Conservation (phyloP, 2,888 invertebrate species). For the Drosophila sordidula region DNA sequence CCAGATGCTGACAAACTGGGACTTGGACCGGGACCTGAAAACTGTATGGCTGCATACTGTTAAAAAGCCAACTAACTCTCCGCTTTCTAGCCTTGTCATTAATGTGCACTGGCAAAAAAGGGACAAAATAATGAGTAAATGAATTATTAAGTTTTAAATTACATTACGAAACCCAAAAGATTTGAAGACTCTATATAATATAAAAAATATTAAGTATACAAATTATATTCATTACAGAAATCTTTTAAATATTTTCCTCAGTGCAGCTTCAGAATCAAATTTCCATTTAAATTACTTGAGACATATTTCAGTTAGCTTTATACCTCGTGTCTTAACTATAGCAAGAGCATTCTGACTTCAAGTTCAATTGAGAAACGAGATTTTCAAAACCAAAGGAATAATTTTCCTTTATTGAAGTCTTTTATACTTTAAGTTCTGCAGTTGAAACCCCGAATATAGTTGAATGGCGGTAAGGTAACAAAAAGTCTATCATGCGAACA, state of each 20-base stretch:
- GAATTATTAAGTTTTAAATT: background rate
- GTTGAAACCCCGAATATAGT: background rate
- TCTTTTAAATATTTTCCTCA: background rate
- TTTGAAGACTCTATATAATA: no score
- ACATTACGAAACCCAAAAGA: no score
- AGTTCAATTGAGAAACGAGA: background rate
- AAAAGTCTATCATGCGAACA: background rate
- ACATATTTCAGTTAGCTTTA: slow-evolving; percentile 29
- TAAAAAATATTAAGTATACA: no score
- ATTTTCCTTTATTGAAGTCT: background rate
- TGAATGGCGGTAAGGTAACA: no score
- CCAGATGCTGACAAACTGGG: slow-evolving; percentile 34
- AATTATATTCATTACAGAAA: no score
- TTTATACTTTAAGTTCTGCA: background rate
- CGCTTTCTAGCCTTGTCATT: slow-evolving; percentile 24
- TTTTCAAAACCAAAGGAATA: background rate
- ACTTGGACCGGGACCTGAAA: slow-evolving; percentile 36
- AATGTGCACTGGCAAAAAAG: slow-evolving; percentile 30
- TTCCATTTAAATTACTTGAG: slow-evolving; percentile 39
- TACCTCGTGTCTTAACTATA: slow-evolving; percentile 1
- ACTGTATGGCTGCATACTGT: slow-evolving; percentile 41
- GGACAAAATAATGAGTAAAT: background rate
- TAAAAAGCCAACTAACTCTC: slow-evolving; percentile 30
- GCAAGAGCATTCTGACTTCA: background rate
- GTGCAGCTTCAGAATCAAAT: slow-evolving; percentile 27